Evolutionary conservation across 1,140 invertebrate species (phyloP), one percentile per base, ranked within the genome.

Genomic region (Bicyclus anynana): DNA sequence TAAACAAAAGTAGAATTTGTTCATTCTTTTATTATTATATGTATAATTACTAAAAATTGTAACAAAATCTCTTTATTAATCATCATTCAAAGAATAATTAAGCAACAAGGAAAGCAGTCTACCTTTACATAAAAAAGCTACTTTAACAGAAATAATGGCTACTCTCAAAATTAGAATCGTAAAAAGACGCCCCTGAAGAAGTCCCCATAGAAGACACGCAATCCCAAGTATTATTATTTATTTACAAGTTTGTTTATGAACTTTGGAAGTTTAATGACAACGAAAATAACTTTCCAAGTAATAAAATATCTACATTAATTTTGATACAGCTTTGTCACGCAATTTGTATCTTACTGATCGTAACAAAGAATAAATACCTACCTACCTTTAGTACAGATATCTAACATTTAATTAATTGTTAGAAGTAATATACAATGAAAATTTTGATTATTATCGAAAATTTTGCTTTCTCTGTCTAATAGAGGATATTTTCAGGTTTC

Each of bases 201-300:
- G 40, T 20, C 40, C 7, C 40, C 17, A 5, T 16, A 9, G 47
- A 42, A 44, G 65, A 49, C 72, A 82, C 72, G 76, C 81, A 42
- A 80, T 61, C 26, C 62, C 50, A 53, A 65, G 40, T 44, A 59
- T 61, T 67, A 72, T 72, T 72, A 74, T 77, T 80, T 81, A 81
- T 82, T 77, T 64, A 76, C 63, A 56, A 59, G 46, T 51, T 63
- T 67, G 70, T 76, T 76, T 75, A 73, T 66, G 73, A 77, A 77
- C 59, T 80, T 80, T 60, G 59, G 63, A 86, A 84, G 67, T 78
- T 79, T 80, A 80, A 85, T 76, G 72, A 68, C 72, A 70, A 66
- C 72, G 69, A 75, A 75, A 74, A 69, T 77, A 75, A 83, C 66
- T 77, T 74, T 62, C 61, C 53, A 40, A 65, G 65, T 67, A 77